These are phyloP conservation scores for Leiothrix lutea DNA, from an alignment of 2,113 vertebrate genomes.

Conservation along the genomic window DNA sequence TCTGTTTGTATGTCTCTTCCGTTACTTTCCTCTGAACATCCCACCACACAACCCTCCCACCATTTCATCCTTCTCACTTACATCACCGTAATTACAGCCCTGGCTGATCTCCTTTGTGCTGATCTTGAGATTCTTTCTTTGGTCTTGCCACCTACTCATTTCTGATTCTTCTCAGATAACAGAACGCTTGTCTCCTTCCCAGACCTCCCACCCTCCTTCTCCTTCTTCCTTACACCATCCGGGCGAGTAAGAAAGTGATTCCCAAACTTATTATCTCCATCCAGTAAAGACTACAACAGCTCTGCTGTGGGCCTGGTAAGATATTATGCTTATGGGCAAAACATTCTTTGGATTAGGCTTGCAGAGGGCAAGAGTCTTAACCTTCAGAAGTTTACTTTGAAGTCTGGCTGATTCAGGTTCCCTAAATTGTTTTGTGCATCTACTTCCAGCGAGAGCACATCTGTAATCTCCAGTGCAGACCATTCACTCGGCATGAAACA, in stretches of 20 bases:
- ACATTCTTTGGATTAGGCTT: constrained; percentile 35
- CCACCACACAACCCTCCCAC: constrained; percentile 49
- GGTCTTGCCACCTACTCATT: constrained; percentile 61
- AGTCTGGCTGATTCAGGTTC: constrained; percentile 1
- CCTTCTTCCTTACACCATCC: constrained; percentile 11
- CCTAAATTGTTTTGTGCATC: neutral
- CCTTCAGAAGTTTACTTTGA: constrained; percentile 48
- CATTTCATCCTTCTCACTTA: constrained; percentile 63
- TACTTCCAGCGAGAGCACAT: constrained; percentile 4
- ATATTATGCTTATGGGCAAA: constrained; percentile 36
- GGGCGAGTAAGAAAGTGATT: neutral
- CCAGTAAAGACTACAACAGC: constrained; percentile 31
- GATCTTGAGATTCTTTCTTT: constrained; percentile 64
- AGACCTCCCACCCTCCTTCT: constrained; percentile 57
- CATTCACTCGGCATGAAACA: neutral
- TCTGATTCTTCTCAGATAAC: constrained; percentile 66
- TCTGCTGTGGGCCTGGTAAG: constrained; percentile 20
- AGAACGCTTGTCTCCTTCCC: constrained; percentile 39
- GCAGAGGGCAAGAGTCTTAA: constrained; percentile 19
- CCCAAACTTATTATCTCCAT: constrained; percentile 40
- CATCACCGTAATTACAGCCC: constrained; percentile 52
- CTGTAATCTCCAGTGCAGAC: neutral
- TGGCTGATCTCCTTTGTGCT: constrained; percentile 59
- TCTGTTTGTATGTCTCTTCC: constrained; percentile 51
- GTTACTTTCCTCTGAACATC: constrained; percentile 62